These are phyloP conservation scores for Cartodere bifasciata DNA, from an alignment of 2,888 invertebrate genomes.

Conservation along the genomic window DNA sequence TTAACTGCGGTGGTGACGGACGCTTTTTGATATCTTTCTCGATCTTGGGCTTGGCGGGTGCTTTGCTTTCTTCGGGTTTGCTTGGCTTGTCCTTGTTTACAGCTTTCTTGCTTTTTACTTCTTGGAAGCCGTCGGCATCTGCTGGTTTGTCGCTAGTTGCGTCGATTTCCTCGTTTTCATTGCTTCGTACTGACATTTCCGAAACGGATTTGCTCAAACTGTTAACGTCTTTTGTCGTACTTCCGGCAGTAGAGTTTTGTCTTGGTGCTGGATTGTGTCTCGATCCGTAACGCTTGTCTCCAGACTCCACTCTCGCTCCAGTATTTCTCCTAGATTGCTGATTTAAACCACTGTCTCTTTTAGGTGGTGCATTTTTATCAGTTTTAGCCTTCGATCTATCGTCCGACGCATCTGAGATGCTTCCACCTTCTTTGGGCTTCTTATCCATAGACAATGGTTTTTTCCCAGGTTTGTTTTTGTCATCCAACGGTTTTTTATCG, in stretches of 20 bases:
- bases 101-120: conserved; percentile 69
- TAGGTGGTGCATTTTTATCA: no score
- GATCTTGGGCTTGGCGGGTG: conserved; percentile 17
- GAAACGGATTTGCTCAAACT: conserved; percentile 41
- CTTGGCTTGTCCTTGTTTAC: conserved; percentile 44
- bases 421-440: conserved; percentile 30
- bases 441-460: conserved; percentile 24
- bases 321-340: no score
- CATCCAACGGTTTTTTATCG: conserved; percentile 13
- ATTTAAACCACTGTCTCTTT: no score
- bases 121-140: conserved; percentile 66
- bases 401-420: conserved; percentile 22
- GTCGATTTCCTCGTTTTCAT: no score
- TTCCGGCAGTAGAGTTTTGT: no score
- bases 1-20: conserved; percentile 20
- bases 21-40: conserved; percentile 27
- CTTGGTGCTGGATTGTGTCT: no score
- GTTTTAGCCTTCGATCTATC: conserved; percentile 18
- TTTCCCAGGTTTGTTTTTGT: conserved; percentile 18
- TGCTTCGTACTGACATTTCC: conserved; percentile 32
- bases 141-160: no score
- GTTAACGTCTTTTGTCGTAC: no score
- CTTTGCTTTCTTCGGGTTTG: conserved; percentile 29
- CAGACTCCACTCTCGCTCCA: conserved; percentile 27
- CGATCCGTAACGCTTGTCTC: conserved; percentile 51